These are phyloP conservation scores for Cataglyphis albicans DNA, from an alignment of 2,888 invertebrate genomes.

Conservation along the genomic window DNA sequence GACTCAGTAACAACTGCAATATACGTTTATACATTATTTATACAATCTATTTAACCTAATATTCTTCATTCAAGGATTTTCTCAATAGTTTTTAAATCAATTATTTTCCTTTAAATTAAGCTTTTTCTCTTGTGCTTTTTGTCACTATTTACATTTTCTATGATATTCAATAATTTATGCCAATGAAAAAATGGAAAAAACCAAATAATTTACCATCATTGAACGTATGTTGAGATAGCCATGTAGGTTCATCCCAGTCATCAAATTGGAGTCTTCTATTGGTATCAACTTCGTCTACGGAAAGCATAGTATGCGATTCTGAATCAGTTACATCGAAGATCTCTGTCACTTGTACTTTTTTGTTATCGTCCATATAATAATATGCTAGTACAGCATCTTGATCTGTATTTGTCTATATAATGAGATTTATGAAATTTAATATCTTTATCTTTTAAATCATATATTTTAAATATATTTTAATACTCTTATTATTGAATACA, in stretches of 20 bases:
- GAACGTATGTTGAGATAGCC: slow-evolving; percentile 80
- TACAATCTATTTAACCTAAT: neutral
- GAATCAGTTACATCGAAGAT: slow-evolving; percentile 95
- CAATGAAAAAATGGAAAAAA: neutral
- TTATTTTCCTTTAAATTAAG: neutral
- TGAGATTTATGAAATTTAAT: slow-evolving; percentile 7
- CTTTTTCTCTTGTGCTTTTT: neutral
- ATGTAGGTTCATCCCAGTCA: slow-evolving; percentile 87
- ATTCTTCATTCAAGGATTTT: neutral
- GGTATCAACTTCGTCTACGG: slow-evolving; percentile 88
- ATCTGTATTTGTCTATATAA: slow-evolving; percentile 91
- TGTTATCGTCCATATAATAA: slow-evolving; percentile 95
- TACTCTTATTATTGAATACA: slow-evolving; percentile 43
- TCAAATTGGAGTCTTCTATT: slow-evolving; percentile 90
- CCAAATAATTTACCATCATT: slow-evolving; percentile 75
- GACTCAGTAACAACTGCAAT: slow-evolving; percentile 74
- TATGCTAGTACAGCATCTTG: slow-evolving; percentile 96
- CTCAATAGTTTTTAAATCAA: neutral
- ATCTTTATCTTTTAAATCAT: neutral
- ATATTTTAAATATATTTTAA: slow-evolving; percentile 17
- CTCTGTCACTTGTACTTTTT: slow-evolving; percentile 95
- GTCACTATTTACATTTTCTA: no score
- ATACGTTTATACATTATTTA: neutral
- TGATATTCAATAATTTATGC: no score
- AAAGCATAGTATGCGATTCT: slow-evolving; percentile 89